Evolutionary conservation across 1,140 invertebrate species (phyloP).

Genomic region (Heliconius nattereri): DNA sequence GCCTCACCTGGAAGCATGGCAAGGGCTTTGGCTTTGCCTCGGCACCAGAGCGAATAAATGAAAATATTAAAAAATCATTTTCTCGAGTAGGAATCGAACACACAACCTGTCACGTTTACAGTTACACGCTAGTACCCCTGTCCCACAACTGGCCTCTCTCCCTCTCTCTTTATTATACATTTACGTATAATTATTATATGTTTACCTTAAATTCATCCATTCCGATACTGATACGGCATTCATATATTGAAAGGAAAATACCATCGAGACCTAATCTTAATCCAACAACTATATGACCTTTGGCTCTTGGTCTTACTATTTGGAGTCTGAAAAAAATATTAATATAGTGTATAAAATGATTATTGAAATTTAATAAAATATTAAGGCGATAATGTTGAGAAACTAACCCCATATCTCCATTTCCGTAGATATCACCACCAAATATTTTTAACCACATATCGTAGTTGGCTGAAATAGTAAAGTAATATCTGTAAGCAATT

Average conservation of each 20-base stretch:
- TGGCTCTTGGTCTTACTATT: constrained; percentile 31
- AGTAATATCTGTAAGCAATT: not conserved
- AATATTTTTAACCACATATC: constrained; percentile 31
- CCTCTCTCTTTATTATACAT: no score
- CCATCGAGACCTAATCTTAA: constrained; percentile 24
- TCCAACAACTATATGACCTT: constrained; percentile 26
- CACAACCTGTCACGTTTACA: no score
- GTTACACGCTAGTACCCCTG: no score
- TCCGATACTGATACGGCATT: constrained; percentile 33
- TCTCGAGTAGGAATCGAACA: no score
- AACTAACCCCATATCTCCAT: constrained; percentile 43
- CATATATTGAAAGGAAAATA: constrained; percentile 33
- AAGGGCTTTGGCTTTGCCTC: no score
- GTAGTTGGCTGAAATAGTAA: constrained; percentile 40
- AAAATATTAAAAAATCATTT: no score
- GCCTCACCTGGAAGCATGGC: no score
- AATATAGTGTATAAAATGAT: not conserved
- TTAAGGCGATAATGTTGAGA: not conserved
- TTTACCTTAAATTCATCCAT: constrained; percentile 44
- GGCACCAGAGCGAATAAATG: no score
- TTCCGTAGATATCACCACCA: constrained; percentile 39
- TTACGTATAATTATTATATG: not conserved
- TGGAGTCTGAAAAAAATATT: constrained; percentile 34
- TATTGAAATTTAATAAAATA: no score
- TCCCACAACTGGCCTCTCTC: no score